Evolutionary conservation across 2,113 vertebrate genomes (phyloP), one percentile per base, ranked within the genome.

Genomic region (Ophthalmolycus amberensis): DNA sequence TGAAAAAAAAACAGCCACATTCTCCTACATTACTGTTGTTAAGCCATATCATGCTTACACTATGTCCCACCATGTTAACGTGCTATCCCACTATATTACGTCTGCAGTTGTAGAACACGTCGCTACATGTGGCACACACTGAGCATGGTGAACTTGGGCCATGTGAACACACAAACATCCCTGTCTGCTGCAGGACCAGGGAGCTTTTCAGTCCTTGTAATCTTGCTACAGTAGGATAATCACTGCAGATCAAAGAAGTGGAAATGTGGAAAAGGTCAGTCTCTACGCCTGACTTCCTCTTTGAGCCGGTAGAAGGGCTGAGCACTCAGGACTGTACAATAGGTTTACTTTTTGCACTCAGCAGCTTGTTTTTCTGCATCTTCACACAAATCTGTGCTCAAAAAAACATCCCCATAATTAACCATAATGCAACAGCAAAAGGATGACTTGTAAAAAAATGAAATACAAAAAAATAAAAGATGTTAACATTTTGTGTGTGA

Each of bases 171-270:
- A 78, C 8, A 60, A 79, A 77, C 22, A 48, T 50, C 32, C 16
- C n/a, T n/a, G 42, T 20, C n/a, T 27, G 59, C 70, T 56, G 37
- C 44, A 12, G 56, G 52, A 62, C 10, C 20, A 46, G 46, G 38
- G 15, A 56, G 27, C n/a, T 48, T 75, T 69, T 71, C 10, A 64
- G 14, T 66, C 54, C 76, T 34, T 81, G 76, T 54, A 20, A 59
- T 71, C 58, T 46, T 42, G 9, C 59, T 20, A 6, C 27, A 69
- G 67, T 52, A 0, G 73, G 69, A 73, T 81, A 65, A 76, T 71
- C 38, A 64, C 34, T 34, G n/a, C 54, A 71, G 71, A 79, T 70
- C 4, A 58, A 56, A 40, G 68, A 46, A 54, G 38, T 77, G 59
- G 27, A 22, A 52, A 68, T 18, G 74, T 59, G 22, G 8, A 46